phyloP scores from a whole-genome alignment of 1,140 invertebrate species.

The Pachyrhynchus sulphureomaculatus region DNA sequence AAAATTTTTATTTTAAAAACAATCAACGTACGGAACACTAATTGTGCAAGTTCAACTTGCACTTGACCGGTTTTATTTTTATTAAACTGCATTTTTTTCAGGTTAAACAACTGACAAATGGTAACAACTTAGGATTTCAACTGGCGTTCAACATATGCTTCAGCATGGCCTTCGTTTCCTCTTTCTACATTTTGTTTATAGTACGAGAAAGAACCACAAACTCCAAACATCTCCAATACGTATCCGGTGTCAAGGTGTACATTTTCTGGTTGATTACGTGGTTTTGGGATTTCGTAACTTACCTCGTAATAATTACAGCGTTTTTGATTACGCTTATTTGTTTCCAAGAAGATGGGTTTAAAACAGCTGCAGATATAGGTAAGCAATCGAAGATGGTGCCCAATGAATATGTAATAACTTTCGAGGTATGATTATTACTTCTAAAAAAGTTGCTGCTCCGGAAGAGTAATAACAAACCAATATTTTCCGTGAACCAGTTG shows the following conservation, averaged over 20 bases:
- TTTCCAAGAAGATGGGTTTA: slow-evolving; percentile 61
- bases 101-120: slow-evolving; percentile 63
- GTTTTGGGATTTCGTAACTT: slow-evolving; percentile 72
- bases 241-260: slow-evolving; percentile 72
- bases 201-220: slow-evolving; percentile 59
- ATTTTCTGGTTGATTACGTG: slow-evolving; percentile 72
- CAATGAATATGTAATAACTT: no score
- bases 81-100: slow-evolving; percentile 58
- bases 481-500: no score
- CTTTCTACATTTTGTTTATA: slow-evolving; percentile 74
- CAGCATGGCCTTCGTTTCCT: slow-evolving; percentile 70
- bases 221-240: slow-evolving; percentile 69
- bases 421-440: no score
- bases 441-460: no score
- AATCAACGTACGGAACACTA: no score
- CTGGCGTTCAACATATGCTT: slow-evolving; percentile 65
- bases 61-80: no score
- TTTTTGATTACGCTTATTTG: slow-evolving; percentile 57
- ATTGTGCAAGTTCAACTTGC: no score
- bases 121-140: slow-evolving; percentile 58
- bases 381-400: no score
- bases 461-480: no score
- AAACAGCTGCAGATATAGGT: slow-evolving; percentile 56
- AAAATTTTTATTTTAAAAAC: no score
- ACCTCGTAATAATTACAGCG: slow-evolving; percentile 57